phyloP scores from a whole-genome alignment of 2,888 invertebrate species.

The Incurvaria masculella region DNA sequence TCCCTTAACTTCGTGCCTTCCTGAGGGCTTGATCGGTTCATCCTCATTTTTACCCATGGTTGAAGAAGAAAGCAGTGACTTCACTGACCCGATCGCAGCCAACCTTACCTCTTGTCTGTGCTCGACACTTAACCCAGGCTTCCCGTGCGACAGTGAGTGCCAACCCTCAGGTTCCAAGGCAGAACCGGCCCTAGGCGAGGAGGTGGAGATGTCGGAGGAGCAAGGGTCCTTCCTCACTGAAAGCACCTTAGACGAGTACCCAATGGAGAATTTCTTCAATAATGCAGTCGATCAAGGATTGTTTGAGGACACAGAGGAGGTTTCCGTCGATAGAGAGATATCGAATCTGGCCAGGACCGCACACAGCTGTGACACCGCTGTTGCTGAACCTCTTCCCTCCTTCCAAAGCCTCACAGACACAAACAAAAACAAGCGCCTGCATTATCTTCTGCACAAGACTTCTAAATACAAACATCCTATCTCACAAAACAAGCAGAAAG shows the following conservation, averaged over 20 bases:
- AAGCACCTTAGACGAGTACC: conserved; percentile 49
- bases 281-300: conserved; percentile 49
- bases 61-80: no score
- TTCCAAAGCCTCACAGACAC: conserved; percentile 50
- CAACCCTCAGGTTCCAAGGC: conserved; percentile 21
- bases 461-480: conserved; percentile 52
- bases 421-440: conserved; percentile 48
- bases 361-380: background rate
- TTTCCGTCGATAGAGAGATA: conserved; percentile 50
- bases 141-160: conserved; percentile 11
- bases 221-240: conserved; percentile 50
- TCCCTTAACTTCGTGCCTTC: no score
- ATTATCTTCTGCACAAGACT: conserved; percentile 49
- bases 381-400: conserved; percentile 26
- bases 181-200: conserved; percentile 46
- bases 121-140: conserved; percentile 25
- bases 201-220: conserved; percentile 46
- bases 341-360: conserved; percentile 47
- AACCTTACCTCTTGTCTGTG: conserved; percentile 39
- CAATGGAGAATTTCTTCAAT: conserved; percentile 51
- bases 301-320: conserved; percentile 46
- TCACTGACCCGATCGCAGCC: conserved; percentile 35
- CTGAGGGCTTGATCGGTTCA: no score
- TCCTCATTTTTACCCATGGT: no score
- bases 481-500: conserved; percentile 48